phyloP scores from a whole-genome alignment of 1,140 invertebrate genomes.

The Ceratina calcarata region DNA sequence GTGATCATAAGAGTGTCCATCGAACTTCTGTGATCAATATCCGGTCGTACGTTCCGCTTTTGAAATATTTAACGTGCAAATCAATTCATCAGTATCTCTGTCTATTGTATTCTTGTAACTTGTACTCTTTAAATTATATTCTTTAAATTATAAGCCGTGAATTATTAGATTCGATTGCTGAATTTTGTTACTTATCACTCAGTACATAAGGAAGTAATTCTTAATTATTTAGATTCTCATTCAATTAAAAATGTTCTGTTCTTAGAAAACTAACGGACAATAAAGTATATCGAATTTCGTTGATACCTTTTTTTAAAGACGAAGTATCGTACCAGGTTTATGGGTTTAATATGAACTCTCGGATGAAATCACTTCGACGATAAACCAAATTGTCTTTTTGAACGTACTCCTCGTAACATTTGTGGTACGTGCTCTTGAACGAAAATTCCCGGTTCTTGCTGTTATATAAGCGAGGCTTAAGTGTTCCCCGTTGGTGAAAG shows the following conservation, averaged over 20 bases:
- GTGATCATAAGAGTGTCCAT: conserved; percentile 57
- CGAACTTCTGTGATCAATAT: conserved; percentile 52
- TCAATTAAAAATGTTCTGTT: too few relatives aligned
- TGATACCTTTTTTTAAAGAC: neutral
- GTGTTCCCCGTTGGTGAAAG: neutral
- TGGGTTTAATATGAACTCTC: neutral
- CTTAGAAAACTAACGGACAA: neutral
- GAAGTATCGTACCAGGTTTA: too few relatives aligned
- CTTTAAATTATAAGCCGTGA: too few relatives aligned
- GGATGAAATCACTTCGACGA: too few relatives aligned
- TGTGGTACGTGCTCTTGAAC: neutral
- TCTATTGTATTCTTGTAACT: too few relatives aligned
- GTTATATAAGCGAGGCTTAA: neutral
- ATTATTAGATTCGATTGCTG: too few relatives aligned
- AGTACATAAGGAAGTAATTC: too few relatives aligned
- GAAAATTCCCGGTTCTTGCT: neutral
- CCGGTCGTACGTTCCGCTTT: conserved; percentile 41
- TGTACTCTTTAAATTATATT: too few relatives aligned
- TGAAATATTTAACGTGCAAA: conserved; percentile 1
- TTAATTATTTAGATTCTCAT: too few relatives aligned
- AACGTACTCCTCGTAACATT: neutral
- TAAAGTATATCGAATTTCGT: conserved; percentile 14
- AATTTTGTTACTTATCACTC: too few relatives aligned
- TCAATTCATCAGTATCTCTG: too few relatives aligned
- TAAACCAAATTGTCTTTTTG: neutral